Percentiles rank a stretch among this genome's conserved stretches.
Conservation (phyloP, 2,888 invertebrate genomes). For the Aleiodes leptofemur region DNA sequence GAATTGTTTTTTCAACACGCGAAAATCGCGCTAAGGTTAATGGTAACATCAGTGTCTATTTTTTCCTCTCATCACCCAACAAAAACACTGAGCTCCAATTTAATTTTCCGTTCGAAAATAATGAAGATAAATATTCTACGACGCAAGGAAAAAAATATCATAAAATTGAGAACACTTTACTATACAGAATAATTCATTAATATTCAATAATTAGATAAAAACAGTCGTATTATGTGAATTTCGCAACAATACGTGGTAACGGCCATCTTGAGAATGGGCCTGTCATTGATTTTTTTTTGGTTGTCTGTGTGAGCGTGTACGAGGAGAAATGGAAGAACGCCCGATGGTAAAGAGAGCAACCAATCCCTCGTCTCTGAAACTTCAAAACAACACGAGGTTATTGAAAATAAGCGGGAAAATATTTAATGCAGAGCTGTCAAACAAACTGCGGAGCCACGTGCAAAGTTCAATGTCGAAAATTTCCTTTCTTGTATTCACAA, state of each 20-base stretch:
- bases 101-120: not conserved
- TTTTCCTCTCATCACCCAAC: conserved; percentile 17
- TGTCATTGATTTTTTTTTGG: conserved; percentile 9
- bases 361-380: conserved; percentile 31
- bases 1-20: conserved; percentile 44
- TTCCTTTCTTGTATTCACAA: too few species aligned
- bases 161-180: not conserved
- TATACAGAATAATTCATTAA: not conserved
- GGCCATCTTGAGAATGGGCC: conserved; percentile 54
- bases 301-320: too few species aligned
- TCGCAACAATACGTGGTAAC: conserved; percentile 50
- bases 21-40: conserved; percentile 55
- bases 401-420: conserved; percentile 38
- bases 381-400: conserved; percentile 43
- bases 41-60: conserved; percentile 41
- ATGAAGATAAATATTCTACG: too few species aligned
- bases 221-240: conserved; percentile 46
- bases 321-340: conserved; percentile 44
- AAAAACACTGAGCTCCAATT: conserved; percentile 39
- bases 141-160: too few species aligned
- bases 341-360: conserved; percentile 48
- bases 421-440: conserved; percentile 57
- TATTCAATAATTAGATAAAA: conserved; percentile 50
- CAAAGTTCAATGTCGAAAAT: conserved; percentile 59
- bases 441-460: conserved; percentile 61